phyloP scores from a whole-genome alignment of 2,113 vertebrate genomes.

The Opisthocomus hoazin region DNA sequence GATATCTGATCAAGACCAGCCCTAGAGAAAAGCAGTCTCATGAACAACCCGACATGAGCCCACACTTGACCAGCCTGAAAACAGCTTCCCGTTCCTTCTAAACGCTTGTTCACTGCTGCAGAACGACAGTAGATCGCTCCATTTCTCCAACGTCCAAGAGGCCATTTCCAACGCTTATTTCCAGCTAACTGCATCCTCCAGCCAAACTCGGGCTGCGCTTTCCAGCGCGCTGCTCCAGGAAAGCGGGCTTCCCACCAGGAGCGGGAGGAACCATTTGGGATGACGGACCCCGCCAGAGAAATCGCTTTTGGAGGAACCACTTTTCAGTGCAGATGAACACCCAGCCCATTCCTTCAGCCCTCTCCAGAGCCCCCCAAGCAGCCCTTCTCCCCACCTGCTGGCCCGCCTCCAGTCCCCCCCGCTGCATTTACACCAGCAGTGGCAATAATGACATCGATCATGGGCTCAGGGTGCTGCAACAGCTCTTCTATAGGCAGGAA shows the following conservation, averaged over 20 bases:
- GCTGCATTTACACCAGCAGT: too few relatives aligned
- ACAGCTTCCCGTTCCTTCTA: neutral
- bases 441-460: neutral
- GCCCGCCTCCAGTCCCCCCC: too few relatives aligned
- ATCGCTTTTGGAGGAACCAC: neutral
- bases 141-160: neutral
- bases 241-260: neutral
- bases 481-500: neutral
- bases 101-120: rapidly evolving
- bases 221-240: neutral
- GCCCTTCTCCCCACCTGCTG: too few relatives aligned
- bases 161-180: neutral
- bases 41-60: neutral
- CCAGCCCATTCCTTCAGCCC: neutral
- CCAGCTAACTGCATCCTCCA: neutral
- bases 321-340: neutral
- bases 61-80: too few relatives aligned
- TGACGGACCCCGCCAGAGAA: slow-evolving; percentile 5
- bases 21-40: too few relatives aligned
- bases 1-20: neutral
- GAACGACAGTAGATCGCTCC: rapidly evolving
- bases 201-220: neutral
- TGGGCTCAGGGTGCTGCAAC: neutral
- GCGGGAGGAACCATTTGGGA: slow-evolving; percentile 62
- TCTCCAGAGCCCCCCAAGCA: neutral